These are phyloP conservation scores for Sebastes goodei DNA, from an alignment of 2,797 vertebrate species.

Conservation along the genomic window DNA sequence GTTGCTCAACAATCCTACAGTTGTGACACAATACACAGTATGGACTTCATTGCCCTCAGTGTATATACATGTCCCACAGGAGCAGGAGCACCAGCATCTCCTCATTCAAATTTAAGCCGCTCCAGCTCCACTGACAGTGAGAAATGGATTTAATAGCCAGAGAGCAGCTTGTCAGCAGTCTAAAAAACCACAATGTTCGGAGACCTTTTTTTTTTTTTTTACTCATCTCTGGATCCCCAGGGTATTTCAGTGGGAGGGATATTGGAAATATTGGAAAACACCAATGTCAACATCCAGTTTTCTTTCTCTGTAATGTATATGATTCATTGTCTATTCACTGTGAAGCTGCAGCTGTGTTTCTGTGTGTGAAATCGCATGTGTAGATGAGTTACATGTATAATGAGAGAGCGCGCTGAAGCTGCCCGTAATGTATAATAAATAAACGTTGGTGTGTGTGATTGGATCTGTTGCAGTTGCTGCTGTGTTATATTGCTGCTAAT, in stretches of 20 bases:
- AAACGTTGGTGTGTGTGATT: slow-evolving; percentile 27
- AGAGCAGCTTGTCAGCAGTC: slow-evolving; percentile 83
- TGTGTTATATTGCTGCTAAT: slow-evolving; percentile 55
- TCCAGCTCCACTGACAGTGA: slow-evolving; percentile 78
- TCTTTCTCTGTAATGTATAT: slow-evolving; percentile 18
- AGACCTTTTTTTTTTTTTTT: slow-evolving; percentile 35
- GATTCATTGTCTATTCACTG: slow-evolving; percentile 44
- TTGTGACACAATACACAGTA: slow-evolving; percentile 35
- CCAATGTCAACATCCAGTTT: slow-evolving; percentile 56
- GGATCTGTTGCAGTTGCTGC: slow-evolving; percentile 24
- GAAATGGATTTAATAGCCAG: slow-evolving; percentile 83
- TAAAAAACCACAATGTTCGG: slow-evolving; percentile 70
- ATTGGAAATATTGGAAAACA: slow-evolving; percentile 64
- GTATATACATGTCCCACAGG: slow-evolving; percentile 59
- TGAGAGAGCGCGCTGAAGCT: neutral
- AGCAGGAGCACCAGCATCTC: slow-evolving; percentile 57
- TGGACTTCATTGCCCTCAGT: slow-evolving; percentile 32
- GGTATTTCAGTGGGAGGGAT: slow-evolving; percentile 57
- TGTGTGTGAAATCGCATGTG: slow-evolving; percentile 1
- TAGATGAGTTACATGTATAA: slow-evolving; percentile 13
- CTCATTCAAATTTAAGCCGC: slow-evolving; percentile 75
- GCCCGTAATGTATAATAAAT: slow-evolving; percentile 37
- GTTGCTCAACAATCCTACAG: neutral
- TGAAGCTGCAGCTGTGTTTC: neutral
- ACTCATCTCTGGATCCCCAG: slow-evolving; percentile 62